phyloP scores from a whole-genome alignment of 2,797 vertebrate species.

The Artibeus jamaicensis region DNA sequence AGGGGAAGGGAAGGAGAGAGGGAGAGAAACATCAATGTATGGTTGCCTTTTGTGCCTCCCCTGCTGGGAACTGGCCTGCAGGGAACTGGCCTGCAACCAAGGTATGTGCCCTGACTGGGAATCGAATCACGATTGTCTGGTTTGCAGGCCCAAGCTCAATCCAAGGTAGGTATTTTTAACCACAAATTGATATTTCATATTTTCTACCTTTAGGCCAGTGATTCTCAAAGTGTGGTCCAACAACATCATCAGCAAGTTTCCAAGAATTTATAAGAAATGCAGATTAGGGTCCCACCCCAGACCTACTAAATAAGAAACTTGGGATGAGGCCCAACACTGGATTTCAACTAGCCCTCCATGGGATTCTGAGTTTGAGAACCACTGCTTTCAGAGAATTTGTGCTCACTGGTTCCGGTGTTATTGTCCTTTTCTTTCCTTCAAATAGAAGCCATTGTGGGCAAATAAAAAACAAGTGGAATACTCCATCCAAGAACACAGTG shows the following conservation, averaged over 20 bases:
- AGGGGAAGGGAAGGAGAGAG: too few species aligned
- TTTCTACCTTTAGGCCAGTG: background rate
- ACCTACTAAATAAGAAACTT: background rate
- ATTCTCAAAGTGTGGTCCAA: background rate
- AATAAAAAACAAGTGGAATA: background rate
- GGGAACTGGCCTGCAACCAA: too few species aligned
- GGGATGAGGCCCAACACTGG: background rate
- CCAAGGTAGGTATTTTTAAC: too few species aligned
- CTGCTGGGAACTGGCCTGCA: too few species aligned
- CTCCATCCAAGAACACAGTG: background rate
- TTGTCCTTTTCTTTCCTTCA: background rate
- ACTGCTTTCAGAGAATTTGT: background rate
- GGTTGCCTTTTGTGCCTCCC: too few species aligned
- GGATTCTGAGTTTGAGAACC: background rate
- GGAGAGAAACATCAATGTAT: too few species aligned
- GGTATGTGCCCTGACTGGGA: too few species aligned
- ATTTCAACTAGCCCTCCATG: background rate
- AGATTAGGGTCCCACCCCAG: background rate
- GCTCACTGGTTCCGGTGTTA: background rate
- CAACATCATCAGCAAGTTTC: background rate
- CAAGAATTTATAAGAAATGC: background rate
- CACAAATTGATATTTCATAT: background rate
- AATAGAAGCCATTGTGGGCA: background rate
- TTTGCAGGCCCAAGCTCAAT: too few species aligned
- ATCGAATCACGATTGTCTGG: too few species aligned